Percentiles rank a stretch among this genome's conserved stretches.
Conservation (phyloP, 2,888 invertebrate species). For the Rotaria socialis region DNA sequence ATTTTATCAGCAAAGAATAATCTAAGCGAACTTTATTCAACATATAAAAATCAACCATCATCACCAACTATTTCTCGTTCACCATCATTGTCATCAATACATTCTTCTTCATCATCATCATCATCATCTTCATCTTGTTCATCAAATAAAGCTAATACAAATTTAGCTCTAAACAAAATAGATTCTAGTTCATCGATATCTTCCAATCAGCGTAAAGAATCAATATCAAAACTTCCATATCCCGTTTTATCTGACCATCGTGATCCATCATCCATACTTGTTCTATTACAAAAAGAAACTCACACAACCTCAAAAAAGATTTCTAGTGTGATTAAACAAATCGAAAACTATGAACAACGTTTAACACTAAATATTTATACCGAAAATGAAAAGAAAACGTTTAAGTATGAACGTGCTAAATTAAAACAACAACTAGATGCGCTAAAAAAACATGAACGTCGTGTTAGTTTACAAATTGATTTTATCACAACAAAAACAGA, state of each 20-base stretch:
- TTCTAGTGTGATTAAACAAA: background rate
- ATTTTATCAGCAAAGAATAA: background rate
- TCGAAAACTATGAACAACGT: background rate
- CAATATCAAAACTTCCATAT: constrained; percentile 25
- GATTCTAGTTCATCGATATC: background rate
- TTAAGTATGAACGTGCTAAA: background rate
- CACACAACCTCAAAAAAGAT: constrained; percentile 9
- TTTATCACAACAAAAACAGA: constrained; percentile 14
- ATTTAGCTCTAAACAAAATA: background rate
- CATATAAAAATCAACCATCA: background rate
- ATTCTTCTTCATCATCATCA: background rate
- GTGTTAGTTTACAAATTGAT: constrained; percentile 37
- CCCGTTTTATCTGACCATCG: constrained; percentile 29
- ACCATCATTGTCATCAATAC: too few species aligned
- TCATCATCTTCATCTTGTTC: background rate
- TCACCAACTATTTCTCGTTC: background rate
- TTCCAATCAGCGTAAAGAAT: background rate
- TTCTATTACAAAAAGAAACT: constrained; percentile 6
- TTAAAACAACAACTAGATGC: constrained; percentile 27
- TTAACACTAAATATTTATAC: background rate
- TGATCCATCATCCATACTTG: background rate
- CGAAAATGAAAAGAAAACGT: background rate
- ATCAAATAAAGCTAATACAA: background rate
- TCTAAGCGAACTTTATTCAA: background rate
- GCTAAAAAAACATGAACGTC: constrained; percentile 34